Evolutionary conservation across 2,113 vertebrate genomes (phyloP), one percentile per base, ranked within the genome.

Genomic region (Plotosus lineatus): DNA sequence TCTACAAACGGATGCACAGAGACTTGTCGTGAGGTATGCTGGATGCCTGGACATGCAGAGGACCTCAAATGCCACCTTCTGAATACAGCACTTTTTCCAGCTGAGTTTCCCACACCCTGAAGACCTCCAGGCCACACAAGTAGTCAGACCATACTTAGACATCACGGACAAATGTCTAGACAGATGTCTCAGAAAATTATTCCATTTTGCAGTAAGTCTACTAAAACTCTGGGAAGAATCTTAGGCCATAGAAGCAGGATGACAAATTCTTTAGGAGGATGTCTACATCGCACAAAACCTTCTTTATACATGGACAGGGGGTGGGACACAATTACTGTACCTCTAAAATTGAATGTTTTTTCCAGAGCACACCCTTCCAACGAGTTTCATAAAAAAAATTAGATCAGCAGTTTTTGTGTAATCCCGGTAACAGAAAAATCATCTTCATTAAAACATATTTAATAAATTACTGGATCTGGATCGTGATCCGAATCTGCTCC

Each of bases 221-320:
- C 50, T 82, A 69, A 85, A 87, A 55, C 73, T 53, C 33, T 33
- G 79, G 79, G 77, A 85, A 87, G 84, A 90, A 88, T 86, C 81
- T 77, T 31, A 89, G 81, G 85, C 79, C 80, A 78, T 55, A 81
- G 65, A 71, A 69, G 78, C 88, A 90, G 88, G 87, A 89, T 58
- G 33, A 85, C 80, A 75, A 77, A 46, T 83, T 88, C 80, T 63
- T 60, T 21, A 83, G 53, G 55, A 71, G 75, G 75, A 75, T 86
- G 86, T 88, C 85, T 71, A 6, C 26, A 82, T 87, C 79, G 90
- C 85, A 66, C 19, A 66, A 66, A 65, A 38, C 33, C 33, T 65
- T 65, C 33, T 65, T 65, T 11, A 61, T 1, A 21, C 19, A 65
- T 38, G 17, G 19, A 65, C 61, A 10, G 38, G 19, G 21, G 17